phyloP scores from a whole-genome alignment of 1,140 invertebrate species.

The Drosophila albomicans region DNA sequence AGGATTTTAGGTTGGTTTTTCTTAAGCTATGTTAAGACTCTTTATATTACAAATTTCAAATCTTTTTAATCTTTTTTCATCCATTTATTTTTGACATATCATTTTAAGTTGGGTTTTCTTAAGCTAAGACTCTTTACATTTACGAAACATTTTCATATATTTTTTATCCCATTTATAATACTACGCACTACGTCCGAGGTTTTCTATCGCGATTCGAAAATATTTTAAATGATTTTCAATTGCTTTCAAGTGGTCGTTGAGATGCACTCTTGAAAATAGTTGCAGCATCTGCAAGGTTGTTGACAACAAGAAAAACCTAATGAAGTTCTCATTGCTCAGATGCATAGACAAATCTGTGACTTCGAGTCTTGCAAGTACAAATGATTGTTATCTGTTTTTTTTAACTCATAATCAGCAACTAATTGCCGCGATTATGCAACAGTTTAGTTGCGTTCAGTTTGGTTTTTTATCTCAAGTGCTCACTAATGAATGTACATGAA shows the following conservation, averaged over 20 bases:
- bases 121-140: no score
- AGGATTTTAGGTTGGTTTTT: no score
- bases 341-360: constrained; percentile 37
- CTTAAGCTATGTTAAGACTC: neutral
- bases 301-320: constrained; percentile 51
- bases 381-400: constrained; percentile 39
- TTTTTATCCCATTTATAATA: no score
- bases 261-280: constrained; percentile 53
- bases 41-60: no score
- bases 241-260: constrained; percentile 75
- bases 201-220: constrained; percentile 70
- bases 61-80: no score
- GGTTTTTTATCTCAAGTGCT: constrained; percentile 39
- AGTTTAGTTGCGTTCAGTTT: constrained; percentile 34
- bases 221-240: constrained; percentile 82
- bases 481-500: constrained; percentile 2
- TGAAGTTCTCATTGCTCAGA: constrained; percentile 29
- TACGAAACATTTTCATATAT: no score
- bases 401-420: constrained; percentile 64
- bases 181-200: constrained; percentile 33
- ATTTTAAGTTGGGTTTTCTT: no score
- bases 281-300: constrained; percentile 37
- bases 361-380: constrained; percentile 25
- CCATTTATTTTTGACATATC: no score
- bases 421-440: constrained; percentile 73